Percentiles rank a stretch among this genome's conserved stretches.
phyloP scores from a whole-genome alignment of 2,797 vertebrate species.

The Galaxias olidus region DNA sequence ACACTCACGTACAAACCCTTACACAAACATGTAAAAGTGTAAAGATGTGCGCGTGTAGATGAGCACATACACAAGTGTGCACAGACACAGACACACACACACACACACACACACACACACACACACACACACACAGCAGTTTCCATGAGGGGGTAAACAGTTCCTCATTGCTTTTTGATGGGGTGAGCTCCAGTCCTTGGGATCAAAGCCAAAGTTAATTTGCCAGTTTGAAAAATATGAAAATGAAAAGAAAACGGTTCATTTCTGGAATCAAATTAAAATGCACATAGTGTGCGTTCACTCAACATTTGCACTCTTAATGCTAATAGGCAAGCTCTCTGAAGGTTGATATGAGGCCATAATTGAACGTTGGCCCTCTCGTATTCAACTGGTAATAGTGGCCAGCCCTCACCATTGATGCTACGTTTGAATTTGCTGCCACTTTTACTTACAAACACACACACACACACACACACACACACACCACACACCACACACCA shows the following conservation, averaged over 20 bases:
- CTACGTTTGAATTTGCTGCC: conserved; percentile 12
- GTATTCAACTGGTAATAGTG: conserved; percentile 15
- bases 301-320: conserved; percentile 39
- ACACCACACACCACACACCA: too few relatives aligned
- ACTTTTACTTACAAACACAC: too few relatives aligned
- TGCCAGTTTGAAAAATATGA: conserved; percentile 47
- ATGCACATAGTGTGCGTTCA: conserved; percentile 30
- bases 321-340: conserved; percentile 34
- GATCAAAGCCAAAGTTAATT: conserved; percentile 53
- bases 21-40: not conserved
- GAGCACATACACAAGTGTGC: not conserved
- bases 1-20: conserved; percentile 20
- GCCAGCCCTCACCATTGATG: conserved; percentile 11
- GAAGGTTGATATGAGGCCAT: conserved; percentile 38
- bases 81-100: conserved; percentile 5
- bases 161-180: conserved; percentile 43
- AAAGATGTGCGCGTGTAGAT: not conserved
- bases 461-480: too few relatives aligned
- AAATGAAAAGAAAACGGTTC: conserved; percentile 52
- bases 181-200: conserved; percentile 36
- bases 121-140: conserved; percentile 10
- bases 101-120: conserved; percentile 18
- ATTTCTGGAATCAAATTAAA: conserved; percentile 37
- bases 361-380: conserved; percentile 32
- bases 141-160: conserved; percentile 42